Evolutionary conservation across 2,113 vertebrate genomes (phyloP).

Genomic region (Agelaius tricolor): DNA sequence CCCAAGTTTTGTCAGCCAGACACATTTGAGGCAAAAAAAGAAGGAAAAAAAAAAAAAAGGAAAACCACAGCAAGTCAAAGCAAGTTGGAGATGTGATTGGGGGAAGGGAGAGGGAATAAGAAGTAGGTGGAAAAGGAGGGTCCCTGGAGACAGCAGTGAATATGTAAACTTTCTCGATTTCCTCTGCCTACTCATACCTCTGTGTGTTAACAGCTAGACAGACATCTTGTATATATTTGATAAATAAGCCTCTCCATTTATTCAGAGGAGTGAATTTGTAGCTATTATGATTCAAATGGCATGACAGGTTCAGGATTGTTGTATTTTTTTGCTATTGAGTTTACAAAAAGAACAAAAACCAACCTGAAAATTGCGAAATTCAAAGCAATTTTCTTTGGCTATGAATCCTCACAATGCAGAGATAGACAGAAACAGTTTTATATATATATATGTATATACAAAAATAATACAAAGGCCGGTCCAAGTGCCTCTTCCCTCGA

Average conservation of each 20-base stretch:
- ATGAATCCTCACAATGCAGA: conserved; percentile 52
- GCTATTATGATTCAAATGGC: conserved; percentile 84
- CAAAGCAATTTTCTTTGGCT: conserved; percentile 75
- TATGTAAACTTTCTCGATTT: conserved; percentile 73
- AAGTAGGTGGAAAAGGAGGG: conserved; percentile 42
- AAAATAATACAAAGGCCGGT: neutral
- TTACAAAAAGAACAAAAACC: conserved; percentile 45
- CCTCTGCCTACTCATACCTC: conserved; percentile 72
- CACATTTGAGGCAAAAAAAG: neutral
- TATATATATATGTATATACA: neutral
- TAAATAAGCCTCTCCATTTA: conserved; percentile 82
- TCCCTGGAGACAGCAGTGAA: conserved; percentile 54
- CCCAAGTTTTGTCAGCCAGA: conserved; percentile 20
- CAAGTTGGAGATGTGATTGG: neutral
- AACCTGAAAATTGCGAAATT: conserved; percentile 60
- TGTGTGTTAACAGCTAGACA: conserved; percentile 75
- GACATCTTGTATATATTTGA: conserved; percentile 80
- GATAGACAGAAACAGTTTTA: neutral
- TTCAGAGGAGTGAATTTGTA: conserved; percentile 81
- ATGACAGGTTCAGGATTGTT: conserved; percentile 75
- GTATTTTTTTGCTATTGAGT: conserved; percentile 66
- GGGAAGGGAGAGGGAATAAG: neutral
- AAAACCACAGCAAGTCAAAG: conserved; percentile 4
- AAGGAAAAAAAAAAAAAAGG: neutral
- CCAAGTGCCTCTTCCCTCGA: conserved; percentile 38